A percentile compares a stretch with the other conserved stretches of the same genome.
Conservation (phyloP, 2,888 invertebrate genomes). For the Aethes cnicana region DNA sequence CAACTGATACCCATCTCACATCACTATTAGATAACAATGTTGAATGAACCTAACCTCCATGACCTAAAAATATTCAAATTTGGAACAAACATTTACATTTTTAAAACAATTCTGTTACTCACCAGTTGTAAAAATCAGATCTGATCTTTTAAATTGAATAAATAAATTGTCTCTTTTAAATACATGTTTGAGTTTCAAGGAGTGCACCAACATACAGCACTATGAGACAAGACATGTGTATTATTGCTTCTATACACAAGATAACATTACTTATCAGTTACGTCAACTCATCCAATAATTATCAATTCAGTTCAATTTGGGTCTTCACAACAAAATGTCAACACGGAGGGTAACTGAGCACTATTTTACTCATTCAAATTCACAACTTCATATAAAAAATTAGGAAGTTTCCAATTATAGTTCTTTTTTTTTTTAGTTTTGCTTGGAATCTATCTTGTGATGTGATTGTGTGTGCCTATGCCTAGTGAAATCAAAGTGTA, state of each 20-base stretch:
- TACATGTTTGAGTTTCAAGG: constrained; percentile 37
- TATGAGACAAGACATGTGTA: constrained; percentile 44
- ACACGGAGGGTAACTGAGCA: constrained; percentile 66
- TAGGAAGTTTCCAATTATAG: constrained; percentile 26
- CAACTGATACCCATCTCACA: neutral
- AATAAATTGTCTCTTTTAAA: neutral
- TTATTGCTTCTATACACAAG: constrained; percentile 55
- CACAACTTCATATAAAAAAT: constrained; percentile 32
- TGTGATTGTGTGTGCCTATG: constrained; percentile 13
- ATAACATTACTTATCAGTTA: constrained; percentile 71
- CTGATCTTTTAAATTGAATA: neutral
- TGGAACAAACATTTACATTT: constrained; percentile 14
- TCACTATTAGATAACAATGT: constrained; percentile 61
- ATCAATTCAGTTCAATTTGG: constrained; percentile 67
- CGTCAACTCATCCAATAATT: constrained; percentile 55
- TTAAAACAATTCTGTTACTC: constrained; percentile 16
- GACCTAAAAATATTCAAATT: constrained; percentile 37
- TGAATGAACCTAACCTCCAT: constrained; percentile 63
- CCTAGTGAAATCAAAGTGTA: constrained; percentile 15
- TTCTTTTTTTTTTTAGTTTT: constrained; percentile 34
- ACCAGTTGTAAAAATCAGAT: constrained; percentile 14
- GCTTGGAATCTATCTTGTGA: constrained; percentile 4
- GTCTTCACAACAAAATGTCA: constrained; percentile 69
- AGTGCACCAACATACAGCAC: constrained; percentile 46
- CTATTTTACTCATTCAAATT: constrained; percentile 37